Evolutionary conservation across 2,888 invertebrate genomes (phyloP), one percentile per base, ranked within the genome.

Genomic region (Melanostoma scalare): DNA sequence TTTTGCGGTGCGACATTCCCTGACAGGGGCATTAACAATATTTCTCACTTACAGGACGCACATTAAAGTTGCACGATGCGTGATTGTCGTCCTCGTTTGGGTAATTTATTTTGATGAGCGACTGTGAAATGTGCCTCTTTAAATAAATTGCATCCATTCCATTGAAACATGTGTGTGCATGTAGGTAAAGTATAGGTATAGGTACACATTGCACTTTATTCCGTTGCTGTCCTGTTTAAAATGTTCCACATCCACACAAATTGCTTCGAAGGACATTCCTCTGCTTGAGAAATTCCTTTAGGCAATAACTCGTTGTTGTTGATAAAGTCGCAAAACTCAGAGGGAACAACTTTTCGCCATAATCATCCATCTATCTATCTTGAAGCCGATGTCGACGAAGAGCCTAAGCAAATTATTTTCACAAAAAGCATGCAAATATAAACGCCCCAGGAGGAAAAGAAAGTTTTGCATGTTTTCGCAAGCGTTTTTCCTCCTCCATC

Each of bases 41-140:
- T 72, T 78, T 78, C 55, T 10, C 73, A 73, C 53, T 72, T 40
- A 50, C 63, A 50, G 63, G 8, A 61, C 1, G 75, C 40, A 65
- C 69, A 71, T 73, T 74, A 78, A 78, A 75, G 74, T 68, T 69
- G 46, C 50, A 38, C 74, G 74, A 75, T 63, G 73, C 80, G 80
- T 80, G 79, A 69, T 80, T 69, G 56, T 80, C 80, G 69, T 75
- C 58, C 75, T 75, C 74, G 80, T 69, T 63, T 6, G 63, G 74
- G 80, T 65, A 69, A 80, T 80, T 75, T 69, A 69, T 58, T 69
- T 77, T 77, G 76, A 77, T 71, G 76, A 69, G 76, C 61, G 48
- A n/a, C 55, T 55, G 75, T 75, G 58, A 68, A 40, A 61, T 76
- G 53, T 69, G 68, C 46, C 65, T 52, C 72, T 79, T 79, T 79